Evolutionary conservation across 2,797 vertebrate species (phyloP), one percentile per base, ranked within the genome.

Genomic region (Takifugu rubripes): DNA sequence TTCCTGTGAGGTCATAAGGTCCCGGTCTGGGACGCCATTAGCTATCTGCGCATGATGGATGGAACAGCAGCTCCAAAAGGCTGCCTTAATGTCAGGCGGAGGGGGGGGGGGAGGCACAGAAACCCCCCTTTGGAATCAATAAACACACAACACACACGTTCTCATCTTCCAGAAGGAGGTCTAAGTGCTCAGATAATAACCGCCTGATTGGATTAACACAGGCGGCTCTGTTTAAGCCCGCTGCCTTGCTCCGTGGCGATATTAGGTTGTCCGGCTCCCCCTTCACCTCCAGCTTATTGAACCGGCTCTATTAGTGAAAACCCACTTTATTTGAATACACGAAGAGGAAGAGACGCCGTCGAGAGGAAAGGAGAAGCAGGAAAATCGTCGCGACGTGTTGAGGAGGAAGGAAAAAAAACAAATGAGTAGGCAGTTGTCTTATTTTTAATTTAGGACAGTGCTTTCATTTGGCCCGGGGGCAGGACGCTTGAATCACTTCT

Each of bases 141-240:
- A 75, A 52, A 54, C 49, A 52, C 31, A 59, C 33, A 72, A 63
- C 52, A 61, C 31, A 58, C 43, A 60, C 56, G 58, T n/a, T 27
- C 51, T 55, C 58, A 0, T 58, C 52, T 49, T 56, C 45, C 61
- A 72, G 49, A 68, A 64, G 69, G 57, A 56, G 44, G 73, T 57
- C 67, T 81, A 78, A 84, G 77, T 85, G 82, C 76, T 66, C 64
- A 75, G 84, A 83, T 84, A 84, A 89, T 84, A 84, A 83, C 56
- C 61, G 15, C 75, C 74, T 84, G 79, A 88, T 84, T 82, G 75
- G 69, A 85, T 86, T 84, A 78, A 79, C 72, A 77, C 62, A 74
- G 68, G 74, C 79, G 57, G 68, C 72, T 77, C 77, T 85, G 84
- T 87, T 85, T 64, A 49, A 76, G 55, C 55, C 52, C 54, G 72